These are phyloP conservation scores for Dromas ardeola DNA, from an alignment of 2,113 vertebrate species.

Conservation along the genomic window DNA sequence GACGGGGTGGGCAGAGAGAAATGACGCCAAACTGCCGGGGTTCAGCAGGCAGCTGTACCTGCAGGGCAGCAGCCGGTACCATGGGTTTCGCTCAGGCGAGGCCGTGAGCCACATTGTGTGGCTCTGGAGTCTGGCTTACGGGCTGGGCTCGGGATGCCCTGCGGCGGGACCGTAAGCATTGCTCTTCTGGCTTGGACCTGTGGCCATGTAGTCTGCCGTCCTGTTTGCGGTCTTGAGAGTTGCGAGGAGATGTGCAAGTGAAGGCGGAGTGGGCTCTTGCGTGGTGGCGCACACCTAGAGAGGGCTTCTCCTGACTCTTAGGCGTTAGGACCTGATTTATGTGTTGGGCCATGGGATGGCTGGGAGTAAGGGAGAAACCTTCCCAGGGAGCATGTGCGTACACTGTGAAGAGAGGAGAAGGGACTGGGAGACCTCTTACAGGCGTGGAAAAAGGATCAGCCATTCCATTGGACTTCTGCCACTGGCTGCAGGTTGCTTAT, in stretches of 20 bases:
- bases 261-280: not conserved
- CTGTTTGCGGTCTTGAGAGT: not conserved
- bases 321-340: not conserved
- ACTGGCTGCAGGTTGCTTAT: not conserved
- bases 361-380: not conserved
- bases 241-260: not conserved
- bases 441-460: not conserved
- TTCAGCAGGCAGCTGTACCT: not conserved
- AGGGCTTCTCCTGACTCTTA: not conserved
- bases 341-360: not conserved
- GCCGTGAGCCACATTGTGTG: not conserved
- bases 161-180: not conserved
- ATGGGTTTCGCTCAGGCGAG: rapidly evolving
- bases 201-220: not conserved
- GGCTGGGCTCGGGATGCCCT: rapidly evolving
- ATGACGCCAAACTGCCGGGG: rapidly evolving
- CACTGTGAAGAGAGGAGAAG: not conserved
- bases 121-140: not conserved
- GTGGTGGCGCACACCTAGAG: not conserved
- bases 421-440: not conserved
- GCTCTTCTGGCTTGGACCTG: not conserved
- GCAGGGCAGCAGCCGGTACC: not conserved
- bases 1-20: not conserved
- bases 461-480: not conserved
- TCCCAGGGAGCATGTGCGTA: not conserved